Conservation (phyloP, 2,113 vertebrate genomes). For the Indicator maculatus region DNA sequence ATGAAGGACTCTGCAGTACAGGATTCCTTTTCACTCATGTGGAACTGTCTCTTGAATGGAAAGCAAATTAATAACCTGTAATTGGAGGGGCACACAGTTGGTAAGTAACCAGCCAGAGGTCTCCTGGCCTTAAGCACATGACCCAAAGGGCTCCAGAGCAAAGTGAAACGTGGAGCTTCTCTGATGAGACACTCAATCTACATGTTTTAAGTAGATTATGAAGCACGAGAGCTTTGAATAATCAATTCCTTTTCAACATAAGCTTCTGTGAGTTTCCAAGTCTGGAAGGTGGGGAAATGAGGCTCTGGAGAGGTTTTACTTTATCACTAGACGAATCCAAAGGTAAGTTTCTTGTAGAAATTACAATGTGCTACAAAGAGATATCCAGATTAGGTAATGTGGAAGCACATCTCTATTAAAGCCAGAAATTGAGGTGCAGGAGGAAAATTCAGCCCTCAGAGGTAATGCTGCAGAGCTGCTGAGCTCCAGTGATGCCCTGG, state of each 20-base stretch:
- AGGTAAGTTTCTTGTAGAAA: conserved; percentile 48
- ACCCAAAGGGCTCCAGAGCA: background rate
- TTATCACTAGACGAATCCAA: conserved; percentile 51
- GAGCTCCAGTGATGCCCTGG: background rate
- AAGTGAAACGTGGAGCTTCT: conserved; percentile 49
- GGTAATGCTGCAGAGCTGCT: background rate
- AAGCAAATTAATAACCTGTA: conserved; percentile 64
- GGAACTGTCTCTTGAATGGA: conserved; percentile 51
- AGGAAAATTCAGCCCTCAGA: background rate
- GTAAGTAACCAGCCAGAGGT: conserved; percentile 22
- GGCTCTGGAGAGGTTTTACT: conserved; percentile 58
- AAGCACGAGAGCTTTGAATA: conserved; percentile 57
- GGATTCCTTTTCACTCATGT: conserved; percentile 41
- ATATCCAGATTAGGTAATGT: background rate
- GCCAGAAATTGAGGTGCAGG: background rate
- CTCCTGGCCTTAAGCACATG: conserved; percentile 48
- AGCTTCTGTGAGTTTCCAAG: conserved; percentile 38
- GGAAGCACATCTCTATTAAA: conserved; percentile 30
- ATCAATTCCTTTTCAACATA: conserved; percentile 63
- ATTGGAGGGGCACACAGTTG: conserved; percentile 41
- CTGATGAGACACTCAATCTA: conserved; percentile 61
- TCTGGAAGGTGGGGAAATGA: conserved; percentile 44
- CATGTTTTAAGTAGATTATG: conserved; percentile 67
- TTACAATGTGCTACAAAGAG: conserved; percentile 29
- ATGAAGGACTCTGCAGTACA: conserved; percentile 8